These are phyloP conservation scores for Panopea generosa DNA, from an alignment of 2,888 invertebrate genomes.

Conservation along the genomic window DNA sequence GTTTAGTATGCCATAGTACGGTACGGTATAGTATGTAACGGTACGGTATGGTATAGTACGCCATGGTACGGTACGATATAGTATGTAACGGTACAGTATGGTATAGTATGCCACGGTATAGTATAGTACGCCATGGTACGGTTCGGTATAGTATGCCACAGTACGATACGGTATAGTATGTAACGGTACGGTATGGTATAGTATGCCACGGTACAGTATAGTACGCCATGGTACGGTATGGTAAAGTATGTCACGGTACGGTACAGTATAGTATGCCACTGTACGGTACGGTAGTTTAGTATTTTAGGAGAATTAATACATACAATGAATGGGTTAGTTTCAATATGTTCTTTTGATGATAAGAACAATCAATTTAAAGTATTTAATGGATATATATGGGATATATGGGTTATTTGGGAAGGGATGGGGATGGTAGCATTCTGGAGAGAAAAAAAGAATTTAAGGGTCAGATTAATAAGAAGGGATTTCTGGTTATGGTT, in stretches of 20 bases:
- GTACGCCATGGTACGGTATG: constrained; percentile 54
- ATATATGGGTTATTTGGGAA: no score
- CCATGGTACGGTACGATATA: no score
- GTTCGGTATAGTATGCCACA: constrained; percentile 40
- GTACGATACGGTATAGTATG: constrained; percentile 45
- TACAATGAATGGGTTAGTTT: no score
- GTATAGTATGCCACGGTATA: constrained; percentile 26
- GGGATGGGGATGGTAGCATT: no score
- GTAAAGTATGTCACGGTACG: constrained; percentile 49
- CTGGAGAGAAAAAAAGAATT: no score
- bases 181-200: constrained; percentile 46
- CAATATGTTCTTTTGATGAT: no score
- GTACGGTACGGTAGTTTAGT: constrained; percentile 49
- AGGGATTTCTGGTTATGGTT: no score
- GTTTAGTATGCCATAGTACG: constrained; percentile 11
- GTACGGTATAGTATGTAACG: constrained; percentile 37
- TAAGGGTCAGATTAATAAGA: no score
- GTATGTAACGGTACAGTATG: constrained; percentile 18
- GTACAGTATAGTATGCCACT: constrained; percentile 46
- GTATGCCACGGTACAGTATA: constrained; percentile 44
- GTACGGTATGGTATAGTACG: no score
- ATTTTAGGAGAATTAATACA: no score
- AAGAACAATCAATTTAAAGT: no score
- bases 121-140: constrained; percentile 24
- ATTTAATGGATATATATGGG: no score